phyloP scores from a whole-genome alignment of 2,797 vertebrate species.

The Sebastes dallii region DNA sequence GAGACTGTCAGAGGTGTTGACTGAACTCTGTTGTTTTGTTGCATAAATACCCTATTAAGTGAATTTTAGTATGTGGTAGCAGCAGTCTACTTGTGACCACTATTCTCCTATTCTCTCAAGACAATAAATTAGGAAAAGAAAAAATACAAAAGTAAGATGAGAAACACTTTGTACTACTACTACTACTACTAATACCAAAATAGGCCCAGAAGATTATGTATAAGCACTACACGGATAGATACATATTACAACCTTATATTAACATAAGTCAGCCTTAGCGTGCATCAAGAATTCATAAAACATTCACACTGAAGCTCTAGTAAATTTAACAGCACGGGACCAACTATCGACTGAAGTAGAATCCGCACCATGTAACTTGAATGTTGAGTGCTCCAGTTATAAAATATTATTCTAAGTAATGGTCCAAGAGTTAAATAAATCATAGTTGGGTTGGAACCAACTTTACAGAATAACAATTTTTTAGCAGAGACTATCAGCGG shows the following conservation, averaged over 20 bases:
- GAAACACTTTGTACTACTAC: background rate
- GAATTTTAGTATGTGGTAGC: background rate
- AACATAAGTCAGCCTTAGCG: background rate
- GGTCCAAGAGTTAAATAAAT: background rate
- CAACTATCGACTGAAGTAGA: background rate
- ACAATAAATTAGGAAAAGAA: too few species aligned
- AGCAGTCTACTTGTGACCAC: background rate
- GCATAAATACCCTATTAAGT: background rate
- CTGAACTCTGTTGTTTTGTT: background rate
- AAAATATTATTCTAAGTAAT: background rate
- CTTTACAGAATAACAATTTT: background rate
- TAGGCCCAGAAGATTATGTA: background rate
- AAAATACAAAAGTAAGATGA: background rate
- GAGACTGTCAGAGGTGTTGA: background rate
- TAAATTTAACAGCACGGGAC: background rate
- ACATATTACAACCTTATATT: background rate
- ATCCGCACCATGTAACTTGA: background rate
- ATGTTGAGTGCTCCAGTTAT: background rate
- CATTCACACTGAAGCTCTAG: background rate
- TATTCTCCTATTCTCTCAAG: too few species aligned
- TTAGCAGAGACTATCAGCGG: background rate
- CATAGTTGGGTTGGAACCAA: background rate
- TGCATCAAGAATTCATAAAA: background rate
- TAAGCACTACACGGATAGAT: background rate
- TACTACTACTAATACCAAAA: background rate